phyloP scores from a whole-genome alignment of 1,140 invertebrate species.

The Subanguina moxae region DNA sequence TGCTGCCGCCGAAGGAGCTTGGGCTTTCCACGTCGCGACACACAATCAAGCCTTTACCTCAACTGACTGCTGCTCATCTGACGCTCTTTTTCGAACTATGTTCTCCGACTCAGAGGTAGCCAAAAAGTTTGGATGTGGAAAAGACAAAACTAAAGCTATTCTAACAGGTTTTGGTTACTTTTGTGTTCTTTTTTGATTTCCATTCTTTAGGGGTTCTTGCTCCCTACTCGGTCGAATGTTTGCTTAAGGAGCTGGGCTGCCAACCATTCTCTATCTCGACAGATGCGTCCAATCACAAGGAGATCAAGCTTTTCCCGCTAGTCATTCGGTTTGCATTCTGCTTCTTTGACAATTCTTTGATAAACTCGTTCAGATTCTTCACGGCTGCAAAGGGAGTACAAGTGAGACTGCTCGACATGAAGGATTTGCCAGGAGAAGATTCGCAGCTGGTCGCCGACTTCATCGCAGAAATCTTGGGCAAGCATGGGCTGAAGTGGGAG shows the following conservation, averaged over 20 bases:
- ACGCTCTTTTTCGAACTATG: neutral
- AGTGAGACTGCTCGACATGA: conserved; percentile 16
- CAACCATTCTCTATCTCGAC: conserved; percentile 18
- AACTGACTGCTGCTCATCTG: neutral
- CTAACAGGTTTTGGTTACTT: neutral
- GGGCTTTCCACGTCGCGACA: conserved; percentile 1
- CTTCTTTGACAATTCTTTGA: neutral
- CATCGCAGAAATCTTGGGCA: conserved; percentile 11
- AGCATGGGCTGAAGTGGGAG: conserved; percentile 4
- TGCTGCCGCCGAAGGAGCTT: neutral
- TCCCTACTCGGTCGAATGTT: conserved; percentile 18
- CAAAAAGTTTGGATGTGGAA: neutral
- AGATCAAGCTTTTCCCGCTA: conserved; percentile 18
- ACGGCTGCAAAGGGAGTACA: conserved; percentile 18
- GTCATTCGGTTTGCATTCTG: conserved; percentile 15
- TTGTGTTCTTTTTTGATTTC: neutral
- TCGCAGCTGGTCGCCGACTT: conserved; percentile 10
- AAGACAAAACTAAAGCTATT: conserved; percentile 1
- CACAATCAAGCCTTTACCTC: neutral
- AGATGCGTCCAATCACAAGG: conserved; percentile 20
- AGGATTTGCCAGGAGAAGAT: conserved; percentile 14
- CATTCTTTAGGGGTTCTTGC: conserved; percentile 1
- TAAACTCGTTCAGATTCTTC: conserved; percentile 11
- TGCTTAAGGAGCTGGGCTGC: conserved; percentile 12
- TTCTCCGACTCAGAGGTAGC: conserved; percentile 11